A percentile compares a stretch with the other conserved stretches of the same genome.
Conservation (phyloP, 2,113 vertebrate genomes). For the Platysteira castanea region DNA sequence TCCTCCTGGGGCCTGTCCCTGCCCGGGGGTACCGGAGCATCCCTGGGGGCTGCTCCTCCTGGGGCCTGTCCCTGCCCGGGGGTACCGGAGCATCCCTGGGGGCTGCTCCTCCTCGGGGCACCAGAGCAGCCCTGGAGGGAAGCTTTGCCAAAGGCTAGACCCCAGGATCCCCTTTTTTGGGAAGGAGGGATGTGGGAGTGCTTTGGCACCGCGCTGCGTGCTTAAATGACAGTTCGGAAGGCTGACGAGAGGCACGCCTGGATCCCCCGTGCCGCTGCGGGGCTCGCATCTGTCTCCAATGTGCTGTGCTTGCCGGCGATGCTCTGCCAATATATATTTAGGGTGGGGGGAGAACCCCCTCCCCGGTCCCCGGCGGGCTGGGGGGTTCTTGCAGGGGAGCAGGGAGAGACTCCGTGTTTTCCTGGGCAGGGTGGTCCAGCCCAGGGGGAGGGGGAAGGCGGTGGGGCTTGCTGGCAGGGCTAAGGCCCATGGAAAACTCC, state of each 20-base stretch:
- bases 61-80: not conserved
- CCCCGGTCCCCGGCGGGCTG: rapidly evolving
- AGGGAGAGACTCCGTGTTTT: not conserved
- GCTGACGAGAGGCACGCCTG: not conserved
- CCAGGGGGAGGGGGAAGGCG: not conserved
- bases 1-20: constrained; percentile 20
- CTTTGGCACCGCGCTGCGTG: not conserved
- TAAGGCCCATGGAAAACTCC: not conserved
- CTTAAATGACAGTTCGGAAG: not conserved
- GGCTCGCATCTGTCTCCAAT: not conserved
- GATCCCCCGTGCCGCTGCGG: rapidly evolving
- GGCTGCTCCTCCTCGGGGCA: not conserved
- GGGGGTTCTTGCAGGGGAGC: not conserved
- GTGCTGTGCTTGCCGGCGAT: not conserved
- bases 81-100: not conserved
- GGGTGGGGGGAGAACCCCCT: not conserved
- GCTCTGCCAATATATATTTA: not conserved
- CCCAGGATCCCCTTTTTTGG: not conserved
- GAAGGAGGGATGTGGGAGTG: not conserved
- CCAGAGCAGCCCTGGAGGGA: not conserved
- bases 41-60: not conserved
- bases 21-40: not conserved
- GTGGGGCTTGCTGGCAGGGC: not conserved
- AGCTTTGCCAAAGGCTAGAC: not conserved
- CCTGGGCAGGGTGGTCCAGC: not conserved